Evolutionary conservation across 2,113 vertebrate genomes (phyloP), one percentile per base, ranked within the genome.

Genomic region (Clarias batrachus): DNA sequence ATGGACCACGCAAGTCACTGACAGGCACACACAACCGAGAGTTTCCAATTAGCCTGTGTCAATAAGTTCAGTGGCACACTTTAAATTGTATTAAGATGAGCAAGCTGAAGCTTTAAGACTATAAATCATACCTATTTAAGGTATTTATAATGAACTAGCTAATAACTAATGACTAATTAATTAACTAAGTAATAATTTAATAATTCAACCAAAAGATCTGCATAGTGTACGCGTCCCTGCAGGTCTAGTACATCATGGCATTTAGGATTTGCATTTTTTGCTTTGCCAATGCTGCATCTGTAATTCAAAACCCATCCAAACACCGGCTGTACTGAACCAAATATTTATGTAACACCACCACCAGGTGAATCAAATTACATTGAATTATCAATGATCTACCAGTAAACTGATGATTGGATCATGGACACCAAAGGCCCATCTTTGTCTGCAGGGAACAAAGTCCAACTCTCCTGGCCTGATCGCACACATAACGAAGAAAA

Each of bases 11-110:
- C 82, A 21, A 48, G 65, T 27, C 27, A 30, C 66, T 80, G 21
- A 85, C 33, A 48, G 19, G 27, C 37, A 77, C 62, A 73, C 57
- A 79, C 63, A 76, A 48, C 68, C 65, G 56, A 88, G 12, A 33
- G 25, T 68, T 65, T 86, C 81, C 14, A 84, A 81, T 86, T 57
- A 81, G 57, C 73, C 48, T 83, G 71, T 73, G 73, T 59, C 74
- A 82, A 33, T 63, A 63, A 83, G 81, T 65, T 56, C 65, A 80
- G 23, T 19, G 37, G 59, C 56, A 78, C 41, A 71, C 23, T 16
- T 63, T 27, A 48, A 60, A 52, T 52, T 77, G 25, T 73, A 48
- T 11, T 19, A 37, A 71, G 2, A 23, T 76, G 10, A 76, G 41
- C 23, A 76, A 76, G 21, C 73, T 76, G 41, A 76, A 76, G 33